Evolutionary conservation across 2,797 vertebrate species (phyloP), one percentile per base, ranked within the genome.

Genomic region (Fringilla coelebs): DNA sequence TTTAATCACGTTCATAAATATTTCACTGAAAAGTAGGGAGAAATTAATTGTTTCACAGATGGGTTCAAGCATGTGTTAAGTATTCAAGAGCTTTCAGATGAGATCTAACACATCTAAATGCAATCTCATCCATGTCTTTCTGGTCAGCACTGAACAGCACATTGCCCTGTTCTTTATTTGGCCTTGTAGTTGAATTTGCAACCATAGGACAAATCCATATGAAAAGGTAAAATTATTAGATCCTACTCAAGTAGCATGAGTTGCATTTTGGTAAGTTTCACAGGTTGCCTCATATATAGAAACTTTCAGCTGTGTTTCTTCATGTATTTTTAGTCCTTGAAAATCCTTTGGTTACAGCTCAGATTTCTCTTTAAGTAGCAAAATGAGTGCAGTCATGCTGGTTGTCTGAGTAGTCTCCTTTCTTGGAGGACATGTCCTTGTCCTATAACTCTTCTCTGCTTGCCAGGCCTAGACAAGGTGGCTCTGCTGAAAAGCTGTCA

Each of bases 261-360:
- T 62, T 87, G 55, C 31, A 67, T 84, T 88, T 91, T 9, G 1
- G 18, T 57, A 72, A 62, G 11, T 54, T 80, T 93, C 60, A 38
- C 66, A 48, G 77, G 61, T 76, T 79, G 34, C 34, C 43, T 80
- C 52, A 51, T 22, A 28, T 18, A 38, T 3, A 70, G 54, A 72
- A 79, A 51, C 43, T 85, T 86, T 38, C 25, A 57, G 29, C 38
- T 88, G 49, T 68, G 57, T 94, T 77, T 57, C 43, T 86, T 18
- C 1, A 2, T 67, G n/a, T 55, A 86, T 89, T 95, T 93, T 93
- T 78, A 90, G 76, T 65, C 73, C 89, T 85, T 90, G 78, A 89
- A 95, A 91, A 82, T 75, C 67, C 55, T 86, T 91, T 57, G 78
- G 63, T 89, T 90, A 52, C 77, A 84, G 63, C 75, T 97, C 84